Evolutionary conservation across 1,140 invertebrate species (phyloP), one percentile per base, ranked within the genome.

Genomic region (Ephestia elutella): DNA sequence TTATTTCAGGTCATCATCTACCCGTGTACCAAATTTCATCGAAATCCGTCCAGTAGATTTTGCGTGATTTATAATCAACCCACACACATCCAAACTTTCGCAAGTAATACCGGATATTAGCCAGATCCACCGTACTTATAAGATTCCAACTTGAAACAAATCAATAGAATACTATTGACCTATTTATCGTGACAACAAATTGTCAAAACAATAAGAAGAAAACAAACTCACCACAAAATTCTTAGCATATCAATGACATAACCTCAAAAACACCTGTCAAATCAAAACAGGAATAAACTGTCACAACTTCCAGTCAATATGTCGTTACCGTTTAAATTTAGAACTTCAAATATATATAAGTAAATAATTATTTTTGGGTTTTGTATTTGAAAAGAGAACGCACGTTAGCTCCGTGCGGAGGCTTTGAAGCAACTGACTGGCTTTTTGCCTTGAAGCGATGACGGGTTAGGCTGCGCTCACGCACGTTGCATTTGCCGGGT

Each of bases 381-480:
- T 20, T 20, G 2, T 10, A 5, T 50, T 50, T 21, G 19, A 50
- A 10, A 5, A 19, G 11, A 53, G 20, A n/a, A n/a, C 49, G 20
- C 18, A 53, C 50, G 50, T 53, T n/a, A 0, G 5, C 0, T 8
- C 19, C 19, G 13, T 17, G 21, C 50, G 10, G 21, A 2, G 11
- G 21, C 20, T 25, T 10, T n/a, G 20, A 5, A n/a, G 50, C 19
- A 17, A 53, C 50, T 53, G 50, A 18, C 50, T 20, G 7, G 30
- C 30, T 32, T 32, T n/a, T 25, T 25, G 50, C 50, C 50, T 53
- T 53, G 50, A 53, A 53, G 19, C 19, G 50, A 25, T 53, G 50
- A 53, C 50, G 50, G n/a, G n/a, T 53, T 25, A 53, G 49, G 49
- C 49, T 53, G 50, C 50, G 50, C n/a, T 9, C 11, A 25, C 50